Base-by-base conservation (phyloP, 2,888 invertebrate genomes). In the Spilarctia lutea region DNA sequence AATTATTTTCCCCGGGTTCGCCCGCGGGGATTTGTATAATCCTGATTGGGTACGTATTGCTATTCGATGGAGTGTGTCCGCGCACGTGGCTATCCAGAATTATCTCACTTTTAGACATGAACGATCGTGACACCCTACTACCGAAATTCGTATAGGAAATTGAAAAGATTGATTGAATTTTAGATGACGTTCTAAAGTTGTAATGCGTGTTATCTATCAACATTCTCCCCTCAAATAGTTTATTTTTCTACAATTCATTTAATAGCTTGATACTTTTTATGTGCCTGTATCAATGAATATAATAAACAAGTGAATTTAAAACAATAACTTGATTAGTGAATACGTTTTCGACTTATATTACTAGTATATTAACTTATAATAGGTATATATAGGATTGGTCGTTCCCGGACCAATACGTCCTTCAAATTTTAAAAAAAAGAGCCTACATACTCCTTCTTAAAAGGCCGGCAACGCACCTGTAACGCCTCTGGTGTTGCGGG, bases 41-140 rank as follows among this genome's bases (percentile, higher is more conserved):
- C 95, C 95, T 94, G 94, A 95, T 95, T 95, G 95, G 95, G 92
- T 91, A 91, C 93, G 94, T 94, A 94, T 95, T 94, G 93, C 92
- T 91, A 93, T 87, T 91, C 94, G 94, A 94, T 94, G 94, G 92
- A 94, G 94, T 94, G 94, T 93, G 92, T 87, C 84, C 84, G 84
- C 90, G 92, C 95, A 94, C 95, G 95, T 94, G 94, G 84, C 91
- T 79, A 79, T 86, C 78, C 78, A 77, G 86, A 83, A 88, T 91
- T 93, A 92, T 93, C 91, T 90, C 88, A 88, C 89, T 89, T 87
- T 87, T 83, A 85, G 84, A 85, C 79, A 80, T 84, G 86, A 83
- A 83, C 80, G 83, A 85, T 83, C 81, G 83, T 81, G 85, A 83
- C 86, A 81, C 82, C 84, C 86, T 79, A 79, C 82, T 82, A 77